Evolutionary conservation across 2,113 vertebrate genomes (phyloP).

Genomic region (Pseudorectes ferrugineus): DNA sequence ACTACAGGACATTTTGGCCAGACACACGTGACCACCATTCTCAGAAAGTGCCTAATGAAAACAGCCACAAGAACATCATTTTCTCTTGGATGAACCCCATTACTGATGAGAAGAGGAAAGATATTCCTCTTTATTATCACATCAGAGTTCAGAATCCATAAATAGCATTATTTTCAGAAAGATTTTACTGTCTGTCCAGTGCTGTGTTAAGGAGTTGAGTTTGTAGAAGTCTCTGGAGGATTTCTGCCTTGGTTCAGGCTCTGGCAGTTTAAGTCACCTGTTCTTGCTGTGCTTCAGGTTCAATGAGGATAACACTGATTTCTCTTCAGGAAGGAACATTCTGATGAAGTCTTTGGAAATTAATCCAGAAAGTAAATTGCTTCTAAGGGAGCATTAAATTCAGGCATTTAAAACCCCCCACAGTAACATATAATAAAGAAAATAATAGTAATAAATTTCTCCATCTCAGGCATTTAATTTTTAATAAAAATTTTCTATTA

Average conservation of each 20-base stretch:
- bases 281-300: neutral
- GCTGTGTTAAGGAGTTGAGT: neutral
- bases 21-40: fast-evolving
- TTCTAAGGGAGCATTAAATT: neutral
- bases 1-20: neutral
- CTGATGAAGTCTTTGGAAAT: neutral
- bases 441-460: neutral
- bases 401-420: neutral
- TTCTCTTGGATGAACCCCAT: neutral
- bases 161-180: neutral
- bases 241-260: neutral
- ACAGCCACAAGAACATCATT: neutral
- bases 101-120: neutral
- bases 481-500: neutral
- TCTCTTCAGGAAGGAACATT: neutral
- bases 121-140: neutral
- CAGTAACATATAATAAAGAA: neutral
- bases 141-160: neutral
- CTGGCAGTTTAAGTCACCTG: neutral
- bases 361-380: neutral
- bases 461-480: neutral
- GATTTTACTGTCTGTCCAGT: fast-evolving
- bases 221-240: neutral
- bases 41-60: neutral
- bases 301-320: neutral